These are phyloP conservation scores for Meriones psammophilus DNA, from an alignment of 2,797 vertebrate species.

Conservation along the genomic window DNA sequence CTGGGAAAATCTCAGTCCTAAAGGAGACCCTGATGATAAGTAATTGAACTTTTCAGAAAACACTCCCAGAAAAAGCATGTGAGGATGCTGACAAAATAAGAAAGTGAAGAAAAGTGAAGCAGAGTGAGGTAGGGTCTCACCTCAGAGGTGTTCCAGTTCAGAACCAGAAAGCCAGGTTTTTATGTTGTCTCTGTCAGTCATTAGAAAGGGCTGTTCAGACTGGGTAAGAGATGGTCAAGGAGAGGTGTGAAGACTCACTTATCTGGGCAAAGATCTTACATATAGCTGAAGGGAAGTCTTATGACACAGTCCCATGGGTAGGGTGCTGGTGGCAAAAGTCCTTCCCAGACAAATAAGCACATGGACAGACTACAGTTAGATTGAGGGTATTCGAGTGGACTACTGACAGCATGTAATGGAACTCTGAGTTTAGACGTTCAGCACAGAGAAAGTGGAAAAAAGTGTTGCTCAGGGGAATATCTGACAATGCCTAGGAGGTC, in stretches of 20 bases:
- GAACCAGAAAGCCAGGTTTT: neutral
- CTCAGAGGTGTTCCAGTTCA: neutral
- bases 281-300: neutral
- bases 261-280: slow-evolving; percentile 29
- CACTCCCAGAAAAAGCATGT: neutral
- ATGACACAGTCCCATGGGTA: neutral
- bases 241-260: neutral
- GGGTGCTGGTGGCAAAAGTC: neutral
- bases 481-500: neutral
- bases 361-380: neutral
- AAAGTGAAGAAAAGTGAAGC: neutral
- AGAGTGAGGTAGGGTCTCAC: neutral
- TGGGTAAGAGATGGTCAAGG: neutral
- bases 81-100: neutral
- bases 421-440: slow-evolving; percentile 1
- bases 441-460: neutral
- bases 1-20: neutral
- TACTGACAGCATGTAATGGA: neutral
- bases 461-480: neutral
- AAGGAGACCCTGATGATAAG: neutral
- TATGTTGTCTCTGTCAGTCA: neutral
- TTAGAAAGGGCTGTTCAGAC: neutral
- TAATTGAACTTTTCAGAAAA: slow-evolving; percentile 50
- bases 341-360: neutral
- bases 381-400: neutral